Evolutionary conservation across 2,888 invertebrate species (phyloP).

Genomic region (Cheilosia scutellata): DNA sequence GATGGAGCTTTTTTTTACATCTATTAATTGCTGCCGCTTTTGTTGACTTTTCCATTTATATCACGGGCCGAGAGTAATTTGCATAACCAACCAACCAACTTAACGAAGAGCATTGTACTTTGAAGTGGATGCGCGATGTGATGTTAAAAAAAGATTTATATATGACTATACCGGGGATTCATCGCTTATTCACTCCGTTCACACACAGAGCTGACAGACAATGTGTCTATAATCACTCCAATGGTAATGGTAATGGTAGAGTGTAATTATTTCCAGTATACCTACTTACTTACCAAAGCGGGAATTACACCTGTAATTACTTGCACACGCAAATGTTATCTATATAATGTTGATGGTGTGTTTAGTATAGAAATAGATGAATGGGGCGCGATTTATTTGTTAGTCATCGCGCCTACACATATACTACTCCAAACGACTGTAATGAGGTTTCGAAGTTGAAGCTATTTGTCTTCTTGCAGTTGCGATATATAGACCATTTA

Average conservation of each 20-base stretch:
- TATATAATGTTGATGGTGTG: constrained; percentile 2
- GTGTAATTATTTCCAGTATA: constrained; percentile 57
- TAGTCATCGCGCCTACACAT: constrained; percentile 29
- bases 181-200: constrained; percentile 45
- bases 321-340: constrained; percentile 45
- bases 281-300: constrained; percentile 12
- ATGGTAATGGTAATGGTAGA: constrained; percentile 9
- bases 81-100: constrained; percentile 56
- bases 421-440: neutral
- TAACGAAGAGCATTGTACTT: constrained; percentile 60
- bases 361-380: neutral
- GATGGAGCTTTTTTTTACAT: constrained; percentile 23
- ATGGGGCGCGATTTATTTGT: constrained; percentile 7
- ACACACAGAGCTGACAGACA: constrained; percentile 28
- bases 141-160: constrained; percentile 17
- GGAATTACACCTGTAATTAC: constrained; percentile 66
- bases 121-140: constrained; percentile 38
- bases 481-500: too few species aligned
- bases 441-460: neutral
- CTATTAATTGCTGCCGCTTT: constrained; percentile 52
- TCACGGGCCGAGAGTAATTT: constrained; percentile 49
- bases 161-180: constrained; percentile 10
- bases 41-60: constrained; percentile 40
- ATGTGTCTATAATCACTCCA: constrained; percentile 25
- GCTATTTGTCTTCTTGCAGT: too few species aligned